phyloP scores from a whole-genome alignment of 2,888 invertebrate species.

The Nudaria mundana region DNA sequence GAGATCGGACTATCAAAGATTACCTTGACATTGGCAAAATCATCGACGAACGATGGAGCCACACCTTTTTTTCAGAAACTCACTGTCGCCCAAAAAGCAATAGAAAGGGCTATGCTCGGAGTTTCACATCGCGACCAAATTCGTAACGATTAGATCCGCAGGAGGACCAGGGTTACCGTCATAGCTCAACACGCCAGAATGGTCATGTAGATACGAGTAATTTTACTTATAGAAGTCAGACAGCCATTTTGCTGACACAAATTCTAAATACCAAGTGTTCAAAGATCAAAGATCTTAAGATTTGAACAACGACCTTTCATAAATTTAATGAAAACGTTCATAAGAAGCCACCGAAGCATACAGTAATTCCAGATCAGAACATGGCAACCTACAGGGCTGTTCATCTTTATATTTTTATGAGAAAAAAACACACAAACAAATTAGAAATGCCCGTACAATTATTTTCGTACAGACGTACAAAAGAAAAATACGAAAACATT shows the following conservation, averaged over 20 bases:
- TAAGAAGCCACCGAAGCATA: slow-evolving; percentile 45
- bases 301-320: slow-evolving; percentile 43
- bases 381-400: slow-evolving; percentile 19
- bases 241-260: slow-evolving; percentile 2
- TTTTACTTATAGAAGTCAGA: background rate
- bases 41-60: too few species aligned
- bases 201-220: too few species aligned
- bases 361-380: slow-evolving; percentile 48
- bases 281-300: slow-evolving; percentile 35
- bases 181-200: too few species aligned
- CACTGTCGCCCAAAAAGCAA: too few species aligned
- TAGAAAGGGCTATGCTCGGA: too few species aligned
- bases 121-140: too few species aligned
- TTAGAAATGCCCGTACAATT: slow-evolving; percentile 63
- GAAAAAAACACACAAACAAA: slow-evolving; percentile 58
- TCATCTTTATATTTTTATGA: slow-evolving; percentile 49
- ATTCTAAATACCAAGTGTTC: slow-evolving; percentile 25
- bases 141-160: too few species aligned
- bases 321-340: slow-evolving; percentile 46
- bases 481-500: slow-evolving; percentile 50
- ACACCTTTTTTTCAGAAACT: too few species aligned
- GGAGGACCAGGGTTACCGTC: too few species aligned
- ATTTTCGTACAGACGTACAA: slow-evolving; percentile 47
- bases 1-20: too few species aligned
- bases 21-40: too few species aligned